A percentile compares a stretch with the other conserved stretches of the same genome.
These are phyloP conservation scores for Edolisoma coerulescens DNA, from an alignment of 2,113 vertebrate species.

Conservation along the genomic window DNA sequence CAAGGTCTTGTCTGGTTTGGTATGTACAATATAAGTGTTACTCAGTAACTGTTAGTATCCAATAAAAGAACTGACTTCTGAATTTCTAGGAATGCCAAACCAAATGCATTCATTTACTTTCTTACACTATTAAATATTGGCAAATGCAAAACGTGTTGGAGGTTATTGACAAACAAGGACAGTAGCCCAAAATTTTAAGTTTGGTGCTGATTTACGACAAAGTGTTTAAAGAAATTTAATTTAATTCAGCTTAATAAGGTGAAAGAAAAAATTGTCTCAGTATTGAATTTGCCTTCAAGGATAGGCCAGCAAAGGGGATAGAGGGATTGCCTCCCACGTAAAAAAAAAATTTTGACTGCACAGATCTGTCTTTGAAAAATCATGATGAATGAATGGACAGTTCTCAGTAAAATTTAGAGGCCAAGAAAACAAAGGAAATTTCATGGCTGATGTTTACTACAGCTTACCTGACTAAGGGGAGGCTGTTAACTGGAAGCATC, in stretches of 20 bases:
- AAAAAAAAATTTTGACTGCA: not conserved
- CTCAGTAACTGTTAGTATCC: not conserved
- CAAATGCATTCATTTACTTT: not conserved
- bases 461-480: not conserved
- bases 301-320: not conserved
- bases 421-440: not conserved
- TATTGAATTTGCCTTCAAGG: not conserved
- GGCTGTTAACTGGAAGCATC: not conserved
- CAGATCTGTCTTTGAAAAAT: not conserved
- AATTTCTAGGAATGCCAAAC: not conserved
- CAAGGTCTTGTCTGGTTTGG: not conserved
- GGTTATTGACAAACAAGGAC: not conserved
- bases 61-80: not conserved
- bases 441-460: not conserved
- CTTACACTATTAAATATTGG: not conserved
- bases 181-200: not conserved
- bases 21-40: not conserved
- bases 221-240: not conserved
- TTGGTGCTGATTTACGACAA: not conserved
- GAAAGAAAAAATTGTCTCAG: not conserved
- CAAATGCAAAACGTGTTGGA: not conserved
- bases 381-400: not conserved
- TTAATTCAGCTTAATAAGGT: not conserved
- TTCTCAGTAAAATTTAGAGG: not conserved
- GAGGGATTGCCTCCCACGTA: accelerated